Conservation (phyloP, 2,113 vertebrate genomes). For the Indri indri region DNA sequence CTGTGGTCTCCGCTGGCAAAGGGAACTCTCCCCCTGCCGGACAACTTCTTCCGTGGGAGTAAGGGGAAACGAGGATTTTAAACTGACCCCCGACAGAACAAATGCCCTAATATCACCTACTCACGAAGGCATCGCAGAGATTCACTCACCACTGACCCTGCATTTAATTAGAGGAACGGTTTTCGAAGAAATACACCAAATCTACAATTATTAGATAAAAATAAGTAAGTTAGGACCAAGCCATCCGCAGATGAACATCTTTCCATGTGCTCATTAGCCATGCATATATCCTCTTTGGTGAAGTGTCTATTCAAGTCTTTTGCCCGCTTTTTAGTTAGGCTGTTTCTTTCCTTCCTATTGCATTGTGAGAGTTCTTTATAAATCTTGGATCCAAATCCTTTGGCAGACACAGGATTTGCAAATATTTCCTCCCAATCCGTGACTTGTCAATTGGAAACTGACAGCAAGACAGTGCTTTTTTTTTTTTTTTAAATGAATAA, state of each 20-base stretch:
- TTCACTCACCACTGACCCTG: not conserved
- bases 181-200: not conserved
- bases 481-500: not conserved
- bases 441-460: not conserved
- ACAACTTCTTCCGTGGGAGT: not conserved
- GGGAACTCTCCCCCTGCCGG: not conserved
- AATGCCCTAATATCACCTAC: not conserved
- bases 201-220: not conserved
- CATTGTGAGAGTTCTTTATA: not conserved
- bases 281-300: not conserved
- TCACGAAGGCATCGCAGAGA: not conserved
- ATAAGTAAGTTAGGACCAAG: not conserved
- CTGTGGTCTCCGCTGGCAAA: not conserved
- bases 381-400: not conserved
- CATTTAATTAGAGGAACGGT: not conserved
- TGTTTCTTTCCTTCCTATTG: not conserved
- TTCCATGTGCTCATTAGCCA: not conserved
- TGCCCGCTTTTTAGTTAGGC: not conserved
- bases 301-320: not conserved
- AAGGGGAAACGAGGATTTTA: not conserved
- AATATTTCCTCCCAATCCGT: not conserved
- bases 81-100: not conserved
- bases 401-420: not conserved
- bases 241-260: accelerated
- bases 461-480: not conserved